Base-by-base conservation (phyloP, 2,113 vertebrate genomes). In the Brevimyrus niger region DNA sequence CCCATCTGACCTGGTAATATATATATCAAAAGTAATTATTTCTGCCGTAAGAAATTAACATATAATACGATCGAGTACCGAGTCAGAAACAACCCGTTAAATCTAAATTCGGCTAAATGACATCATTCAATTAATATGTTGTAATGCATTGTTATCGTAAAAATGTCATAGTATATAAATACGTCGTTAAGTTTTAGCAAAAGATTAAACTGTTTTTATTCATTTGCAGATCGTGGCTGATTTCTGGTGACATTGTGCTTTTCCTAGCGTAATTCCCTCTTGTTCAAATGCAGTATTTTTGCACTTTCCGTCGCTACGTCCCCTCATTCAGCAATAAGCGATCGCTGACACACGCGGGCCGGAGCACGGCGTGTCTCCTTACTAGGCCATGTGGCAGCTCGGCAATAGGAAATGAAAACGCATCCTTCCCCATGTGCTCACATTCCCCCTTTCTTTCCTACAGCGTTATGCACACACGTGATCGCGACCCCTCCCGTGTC, bases 381-480 rank as follows among this genome's bases (percentile, higher is more conserved):
- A 80, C 73, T 80, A 80, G 73, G 73, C 73, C 73, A 80, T 80
- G 73, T 80, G 73, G 73, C 73, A 42, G 35, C 31, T 42, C 73
- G 31, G 73, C 31, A 17, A 17, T 35, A 80, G 73, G 73, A 80
- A 80, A 80, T 80, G 73, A 80, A 80, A 80, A 19, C 73, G 42
- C 35, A 80, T 80, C 73, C 73, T 80, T 80, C 73, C 73, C 73
- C 73, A 80, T 80, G 73, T 80, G 73, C 73, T 80, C 73, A 17
- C 73, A 42, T 80, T 80, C 73, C 73, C 35, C 11, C 35, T 76
- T 76, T 38, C 15, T 80, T 42, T 35, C 73, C 73, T 17, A 80
- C 35, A 80, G 35, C 73, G 73, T 80, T 80, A 42, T 80, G 73
- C 73, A 80, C 73, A 19, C 73, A 80, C 73, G 73, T 80, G 73